These are phyloP conservation scores for Melanerpes formicivorus DNA, from an alignment of 2,113 vertebrate species.

Conservation along the genomic window DNA sequence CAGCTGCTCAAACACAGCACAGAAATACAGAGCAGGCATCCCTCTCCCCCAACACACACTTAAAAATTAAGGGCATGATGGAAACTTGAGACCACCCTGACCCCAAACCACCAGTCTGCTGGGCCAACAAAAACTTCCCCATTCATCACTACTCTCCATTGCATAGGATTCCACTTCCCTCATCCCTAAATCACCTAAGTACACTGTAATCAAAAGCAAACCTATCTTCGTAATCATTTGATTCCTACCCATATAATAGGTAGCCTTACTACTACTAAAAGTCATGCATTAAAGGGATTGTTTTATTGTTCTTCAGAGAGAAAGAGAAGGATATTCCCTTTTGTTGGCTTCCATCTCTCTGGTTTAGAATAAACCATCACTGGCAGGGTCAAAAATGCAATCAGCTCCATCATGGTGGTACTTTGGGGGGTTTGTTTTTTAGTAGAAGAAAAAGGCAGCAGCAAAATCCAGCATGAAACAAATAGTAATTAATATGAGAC, in stretches of 20 bases:
- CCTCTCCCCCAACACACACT: neutral
- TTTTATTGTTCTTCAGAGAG: neutral
- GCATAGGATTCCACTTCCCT: neutral
- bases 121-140: rapidly evolving
- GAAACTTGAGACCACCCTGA: neutral
- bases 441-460: neutral
- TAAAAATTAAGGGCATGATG: neutral
- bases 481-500: neutral
- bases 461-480: neutral
- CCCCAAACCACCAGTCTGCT: neutral
- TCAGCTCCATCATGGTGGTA: neutral
- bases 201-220: neutral
- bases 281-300: neutral
- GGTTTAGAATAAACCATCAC: neutral
- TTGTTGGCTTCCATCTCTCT: neutral
- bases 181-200: neutral
- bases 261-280: neutral
- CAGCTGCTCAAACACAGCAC: neutral
- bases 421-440: neutral
- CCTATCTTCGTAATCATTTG: neutral
- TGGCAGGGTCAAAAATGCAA: neutral
- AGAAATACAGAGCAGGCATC: neutral
- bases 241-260: neutral
- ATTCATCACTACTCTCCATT: neutral
- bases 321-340: neutral